Evolutionary conservation across 2,888 invertebrate genomes (phyloP).

Genomic region (Hypselothyrea guttata): DNA sequence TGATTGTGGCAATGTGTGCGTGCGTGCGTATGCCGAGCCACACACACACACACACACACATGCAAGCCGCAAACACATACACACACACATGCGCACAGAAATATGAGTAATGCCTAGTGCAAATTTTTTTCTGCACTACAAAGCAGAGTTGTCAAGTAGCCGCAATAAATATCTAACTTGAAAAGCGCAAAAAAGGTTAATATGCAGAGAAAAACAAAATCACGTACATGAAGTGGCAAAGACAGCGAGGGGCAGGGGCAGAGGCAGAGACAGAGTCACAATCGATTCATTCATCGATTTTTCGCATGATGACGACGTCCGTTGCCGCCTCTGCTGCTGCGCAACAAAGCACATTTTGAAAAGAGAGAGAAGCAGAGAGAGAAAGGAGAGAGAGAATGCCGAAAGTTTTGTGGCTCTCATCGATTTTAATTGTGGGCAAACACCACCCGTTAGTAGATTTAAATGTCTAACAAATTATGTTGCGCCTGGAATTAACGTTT

Average conservation of each 20-base stretch:
- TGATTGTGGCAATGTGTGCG: slow-evolving; percentile 35
- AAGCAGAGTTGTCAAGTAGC: slow-evolving; percentile 62
- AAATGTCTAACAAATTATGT: slow-evolving; percentile 44
- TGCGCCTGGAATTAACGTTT: slow-evolving; percentile 5
- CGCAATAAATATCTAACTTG: slow-evolving; percentile 17
- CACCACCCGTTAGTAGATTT: slow-evolving; percentile 36
- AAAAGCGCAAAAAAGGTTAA: not conserved
- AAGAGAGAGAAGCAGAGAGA: slow-evolving; percentile 16
- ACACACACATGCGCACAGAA: slow-evolving; percentile 65
- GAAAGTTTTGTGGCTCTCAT: slow-evolving; percentile 26
- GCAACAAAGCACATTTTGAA: slow-evolving; percentile 70
- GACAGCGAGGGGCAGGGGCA: too few relatives aligned
- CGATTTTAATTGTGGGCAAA: slow-evolving; percentile 35
- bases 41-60: slow-evolving; percentile 39
- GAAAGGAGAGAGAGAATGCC: slow-evolving; percentile 24
- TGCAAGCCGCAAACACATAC: slow-evolving; percentile 22
- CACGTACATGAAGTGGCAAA: too few relatives aligned
- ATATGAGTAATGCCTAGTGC: slow-evolving; percentile 60
- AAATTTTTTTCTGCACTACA: slow-evolving; percentile 48
- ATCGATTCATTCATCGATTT: slow-evolving; percentile 83
- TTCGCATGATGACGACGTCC: slow-evolving; percentile 68
- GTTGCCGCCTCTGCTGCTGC: slow-evolving; percentile 54
- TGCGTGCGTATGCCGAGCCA: slow-evolving; percentile 41
- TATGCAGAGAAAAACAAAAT: slow-evolving; percentile 13
- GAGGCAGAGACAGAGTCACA: slow-evolving; percentile 57